A percentile compares a stretch with the other conserved stretches of the same genome.
Conservation (phyloP, 2,888 invertebrate genomes). For the Nephrotoma appendiculata region DNA sequence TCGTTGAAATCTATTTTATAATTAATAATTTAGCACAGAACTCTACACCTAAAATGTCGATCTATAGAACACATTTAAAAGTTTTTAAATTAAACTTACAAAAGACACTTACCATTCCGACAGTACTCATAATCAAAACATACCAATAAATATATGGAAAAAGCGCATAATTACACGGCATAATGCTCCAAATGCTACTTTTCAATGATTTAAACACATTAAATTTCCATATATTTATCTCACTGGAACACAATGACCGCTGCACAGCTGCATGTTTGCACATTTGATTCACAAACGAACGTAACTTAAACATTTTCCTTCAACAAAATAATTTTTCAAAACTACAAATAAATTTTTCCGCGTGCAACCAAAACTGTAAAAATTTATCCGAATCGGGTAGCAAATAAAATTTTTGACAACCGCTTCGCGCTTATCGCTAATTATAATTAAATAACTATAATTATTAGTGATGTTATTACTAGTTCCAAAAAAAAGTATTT, state of each 20-base stretch:
- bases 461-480: neutral
- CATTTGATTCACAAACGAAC: slow-evolving; percentile 9
- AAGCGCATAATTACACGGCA: slow-evolving; percentile 16
- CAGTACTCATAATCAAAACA: slow-evolving; percentile 15
- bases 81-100: neutral
- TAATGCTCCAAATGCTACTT: neutral
- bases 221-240: neutral
- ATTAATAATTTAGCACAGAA: too few species aligned
- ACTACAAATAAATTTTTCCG: neutral
- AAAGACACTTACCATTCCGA: slow-evolving; percentile 18
- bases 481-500: neutral
- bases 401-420: neutral
- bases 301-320: slow-evolving; percentile 10
- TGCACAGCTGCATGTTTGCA: slow-evolving; percentile 7
- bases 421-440: neutral
- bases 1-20: too few species aligned
- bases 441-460: neutral
- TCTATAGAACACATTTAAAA: neutral
- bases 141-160: slow-evolving; percentile 21
- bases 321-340: neutral
- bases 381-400: neutral
- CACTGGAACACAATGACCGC: neutral
- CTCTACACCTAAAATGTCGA: neutral
- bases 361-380: neutral
- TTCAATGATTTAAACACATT: neutral